Percentiles rank a stretch among this genome's conserved stretches.
These are phyloP conservation scores for Proterorhinus semilunaris DNA, from an alignment of 2,113 vertebrate species.

Conservation along the genomic window DNA sequence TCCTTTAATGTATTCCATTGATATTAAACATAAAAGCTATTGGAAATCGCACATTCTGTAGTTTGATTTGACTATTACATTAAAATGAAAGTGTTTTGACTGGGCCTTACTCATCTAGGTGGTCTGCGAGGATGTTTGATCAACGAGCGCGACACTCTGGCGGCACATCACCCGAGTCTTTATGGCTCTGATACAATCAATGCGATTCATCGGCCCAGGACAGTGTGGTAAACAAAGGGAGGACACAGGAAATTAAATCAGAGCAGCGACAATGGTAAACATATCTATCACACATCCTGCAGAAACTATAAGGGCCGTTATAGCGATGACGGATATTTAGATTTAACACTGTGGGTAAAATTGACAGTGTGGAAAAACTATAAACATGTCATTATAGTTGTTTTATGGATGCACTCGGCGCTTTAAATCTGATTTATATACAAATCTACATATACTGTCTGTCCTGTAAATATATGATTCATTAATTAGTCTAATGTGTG, in stretches of 20 bases:
- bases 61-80: slow-evolving; percentile 33
- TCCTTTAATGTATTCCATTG: slow-evolving; percentile 7
- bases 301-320: neutral
- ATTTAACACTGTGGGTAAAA: neutral
- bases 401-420: neutral
- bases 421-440: neutral
- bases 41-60: slow-evolving; percentile 5
- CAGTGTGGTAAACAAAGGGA: slow-evolving; percentile 22
- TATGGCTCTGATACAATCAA: slow-evolving; percentile 50
- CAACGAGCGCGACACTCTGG: neutral
- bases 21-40: slow-evolving; percentile 7
- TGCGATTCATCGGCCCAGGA: slow-evolving; percentile 39
- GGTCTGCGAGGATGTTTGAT: slow-evolving; percentile 5
- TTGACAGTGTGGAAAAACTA: neutral
- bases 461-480: too few species aligned
- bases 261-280: slow-evolving; percentile 42
- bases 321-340: neutral
- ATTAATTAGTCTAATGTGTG: too few species aligned
- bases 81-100: slow-evolving; percentile 41
- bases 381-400: neutral
- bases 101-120: slow-evolving; percentile 42
- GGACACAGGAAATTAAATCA: slow-evolving; percentile 66
- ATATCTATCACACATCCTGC: slow-evolving; percentile 47
- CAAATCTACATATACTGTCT: neutral
- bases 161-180: slow-evolving; percentile 12